Evolutionary conservation across 92 coral and sea anemone species (phyloP), one percentile per base, ranked within the genome.

Genomic region (Phenganax stokvisi): DNA sequence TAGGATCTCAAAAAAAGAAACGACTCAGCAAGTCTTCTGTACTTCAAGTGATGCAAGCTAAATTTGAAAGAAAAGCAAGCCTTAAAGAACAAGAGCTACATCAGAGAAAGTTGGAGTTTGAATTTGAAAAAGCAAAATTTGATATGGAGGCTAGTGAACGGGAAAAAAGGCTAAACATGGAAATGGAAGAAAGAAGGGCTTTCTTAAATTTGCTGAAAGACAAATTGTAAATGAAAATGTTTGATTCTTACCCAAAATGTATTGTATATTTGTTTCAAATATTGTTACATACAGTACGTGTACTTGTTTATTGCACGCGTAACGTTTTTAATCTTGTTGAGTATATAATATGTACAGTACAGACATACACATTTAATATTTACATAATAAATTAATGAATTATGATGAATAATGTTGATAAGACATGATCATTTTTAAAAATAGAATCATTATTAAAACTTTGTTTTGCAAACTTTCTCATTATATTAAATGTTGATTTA

Each of bases 31-130:
- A 15, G 68, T 8, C 20, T 9, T 62, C 68, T 62, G 68, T 62
- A 62, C 16, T 62, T 1, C 68, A 62, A 62, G 20, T 62, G 68
- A 0, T 62, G 68, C 16, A 62, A 62, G 68, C 68, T 62, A 62
- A 62, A 62, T 62, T 9, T 62, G 13, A 62, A 9, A 62, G 20
- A 62, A 62, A 62, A 15, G 68, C 68, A 9, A 62, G 68, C 20
- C 68, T 62, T 62, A 62, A 62, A 62, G 27, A 62, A 62, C 68
- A 62, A 62, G 68, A 62, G 68, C 29, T 62, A 62, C 13, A 62
- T 9, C 68, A 62, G 68, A 62, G 68, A 15, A 15, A 9, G 8
- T 3, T 62, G 8, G 68, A 62, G 68, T 62, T 62, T 62, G 68
- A 62, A 62, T 62, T 62, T 62, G 68, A 62, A 62, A 62, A 62